A percentile compares a stretch with the other conserved stretches of the same genome.
Evolutionary conservation across 2,113 vertebrate genomes (phyloP).

Genomic region (Steatornis caripensis): DNA sequence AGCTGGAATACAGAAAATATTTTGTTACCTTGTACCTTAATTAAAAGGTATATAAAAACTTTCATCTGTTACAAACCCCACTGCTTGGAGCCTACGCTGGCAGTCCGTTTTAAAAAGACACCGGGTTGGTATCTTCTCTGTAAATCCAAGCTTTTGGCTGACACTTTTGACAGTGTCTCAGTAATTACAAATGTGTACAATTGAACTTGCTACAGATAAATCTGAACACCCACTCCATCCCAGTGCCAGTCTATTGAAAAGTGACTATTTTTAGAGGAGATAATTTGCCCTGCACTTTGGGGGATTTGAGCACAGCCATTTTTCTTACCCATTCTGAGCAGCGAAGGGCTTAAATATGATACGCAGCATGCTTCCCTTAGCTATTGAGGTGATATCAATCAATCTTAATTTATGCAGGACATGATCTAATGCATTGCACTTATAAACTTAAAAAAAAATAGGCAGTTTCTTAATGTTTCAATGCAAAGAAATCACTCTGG

Average conservation of each 20-base stretch:
- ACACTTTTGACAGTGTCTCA: background rate
- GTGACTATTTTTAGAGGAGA: background rate
- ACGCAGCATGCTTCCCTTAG: background rate
- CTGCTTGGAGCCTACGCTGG: background rate
- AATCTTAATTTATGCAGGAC: background rate
- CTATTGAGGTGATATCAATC: background rate
- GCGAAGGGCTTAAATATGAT: background rate
- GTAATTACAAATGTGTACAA: slow-evolving; percentile 4
- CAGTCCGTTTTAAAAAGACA: background rate
- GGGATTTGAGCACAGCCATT: background rate
- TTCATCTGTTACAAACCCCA: background rate
- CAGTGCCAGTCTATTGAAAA: background rate
- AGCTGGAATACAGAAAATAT: background rate
- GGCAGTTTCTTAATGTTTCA: background rate
- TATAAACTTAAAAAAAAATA: background rate
- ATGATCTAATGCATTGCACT: background rate
- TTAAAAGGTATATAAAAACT: background rate
- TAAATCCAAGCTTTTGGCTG: slow-evolving; percentile 12
- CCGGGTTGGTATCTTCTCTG: background rate
- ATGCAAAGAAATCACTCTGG: background rate
- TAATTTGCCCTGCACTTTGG: background rate
- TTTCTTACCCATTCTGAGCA: background rate
- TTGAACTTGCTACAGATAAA: slow-evolving; percentile 14
- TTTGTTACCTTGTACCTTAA: background rate
- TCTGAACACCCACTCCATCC: background rate